These are phyloP conservation scores for Triplophysa tibetana DNA, from an alignment of 2,113 vertebrate genomes.

Conservation along the genomic window DNA sequence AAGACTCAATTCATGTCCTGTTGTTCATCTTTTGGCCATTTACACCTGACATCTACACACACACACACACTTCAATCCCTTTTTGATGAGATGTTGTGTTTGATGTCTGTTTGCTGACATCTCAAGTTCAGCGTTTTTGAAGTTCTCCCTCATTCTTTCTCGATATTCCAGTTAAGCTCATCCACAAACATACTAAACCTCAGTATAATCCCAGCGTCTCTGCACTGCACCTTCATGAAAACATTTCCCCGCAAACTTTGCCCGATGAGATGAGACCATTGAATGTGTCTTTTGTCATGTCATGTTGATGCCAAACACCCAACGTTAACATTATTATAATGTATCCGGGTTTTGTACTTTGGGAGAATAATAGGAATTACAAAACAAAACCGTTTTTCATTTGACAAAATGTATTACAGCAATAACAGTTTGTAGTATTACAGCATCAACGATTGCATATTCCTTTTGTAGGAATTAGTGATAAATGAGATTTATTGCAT, in stretches of 20 bases:
- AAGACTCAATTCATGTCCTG: conserved; percentile 31
- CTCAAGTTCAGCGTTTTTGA: conserved; percentile 45
- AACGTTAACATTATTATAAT: too few species aligned
- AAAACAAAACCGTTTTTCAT: too few species aligned
- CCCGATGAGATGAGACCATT: too few species aligned
- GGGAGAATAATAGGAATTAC: too few species aligned
- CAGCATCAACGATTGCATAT: too few species aligned
- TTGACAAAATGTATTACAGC: too few species aligned
- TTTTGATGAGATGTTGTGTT: conserved; percentile 65
- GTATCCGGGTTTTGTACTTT: too few species aligned
- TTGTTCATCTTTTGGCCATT: conserved; percentile 52
- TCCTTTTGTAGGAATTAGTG: too few species aligned
- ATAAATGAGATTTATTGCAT: too few species aligned
- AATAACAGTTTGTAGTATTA: too few species aligned
- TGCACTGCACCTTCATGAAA: neutral
- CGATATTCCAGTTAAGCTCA: neutral
- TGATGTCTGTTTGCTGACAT: conserved; percentile 54
- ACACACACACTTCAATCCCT: conserved; percentile 61
- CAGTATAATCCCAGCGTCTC: neutral
- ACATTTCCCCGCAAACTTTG: neutral
- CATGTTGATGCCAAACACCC: too few species aligned
- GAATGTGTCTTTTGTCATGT: too few species aligned
- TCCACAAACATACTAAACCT: conserved; percentile 23
- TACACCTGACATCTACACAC: conserved; percentile 53
- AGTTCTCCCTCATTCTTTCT: conserved; percentile 20